Percentiles rank a stretch among this genome's conserved stretches.
phyloP scores from a whole-genome alignment of 1,140 invertebrate genomes.

The Panulirus ornatus region DNA sequence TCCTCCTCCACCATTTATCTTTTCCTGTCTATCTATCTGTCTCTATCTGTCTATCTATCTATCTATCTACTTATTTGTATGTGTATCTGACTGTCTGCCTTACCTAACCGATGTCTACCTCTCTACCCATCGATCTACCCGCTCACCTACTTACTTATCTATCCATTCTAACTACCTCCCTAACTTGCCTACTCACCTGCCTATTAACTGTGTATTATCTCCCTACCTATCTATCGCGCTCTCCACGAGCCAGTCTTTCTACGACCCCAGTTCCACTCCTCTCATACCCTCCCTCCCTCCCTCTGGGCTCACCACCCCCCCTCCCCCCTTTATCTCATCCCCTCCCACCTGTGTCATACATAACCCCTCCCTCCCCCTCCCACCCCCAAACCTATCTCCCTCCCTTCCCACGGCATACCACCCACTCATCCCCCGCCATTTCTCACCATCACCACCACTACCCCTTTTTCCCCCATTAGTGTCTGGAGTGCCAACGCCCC shows the following conservation, averaged over 20 bases:
- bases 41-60: no score
- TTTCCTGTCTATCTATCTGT: no score
- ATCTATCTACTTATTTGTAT: no score
- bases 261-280: neutral
- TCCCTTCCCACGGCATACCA: neutral
- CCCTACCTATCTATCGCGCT: neutral
- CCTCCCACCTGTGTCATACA: neutral
- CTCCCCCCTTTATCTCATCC: neutral
- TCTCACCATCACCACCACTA: neutral
- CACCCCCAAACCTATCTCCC: neutral
- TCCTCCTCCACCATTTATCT: no score
- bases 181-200: neutral
- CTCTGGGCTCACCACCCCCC: neutral
- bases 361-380: neutral
- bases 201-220: neutral
- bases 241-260: neutral
- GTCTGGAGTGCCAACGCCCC: neutral
- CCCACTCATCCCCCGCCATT: neutral
- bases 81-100: no score
- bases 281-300: conserved; percentile 23
- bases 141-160: neutral
- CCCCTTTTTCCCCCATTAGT: neutral
- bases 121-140: no score
- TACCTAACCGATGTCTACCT: no score
- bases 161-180: neutral